Conservation (phyloP, 2,113 vertebrate species). For the Cheirogaleus medius region DNA sequence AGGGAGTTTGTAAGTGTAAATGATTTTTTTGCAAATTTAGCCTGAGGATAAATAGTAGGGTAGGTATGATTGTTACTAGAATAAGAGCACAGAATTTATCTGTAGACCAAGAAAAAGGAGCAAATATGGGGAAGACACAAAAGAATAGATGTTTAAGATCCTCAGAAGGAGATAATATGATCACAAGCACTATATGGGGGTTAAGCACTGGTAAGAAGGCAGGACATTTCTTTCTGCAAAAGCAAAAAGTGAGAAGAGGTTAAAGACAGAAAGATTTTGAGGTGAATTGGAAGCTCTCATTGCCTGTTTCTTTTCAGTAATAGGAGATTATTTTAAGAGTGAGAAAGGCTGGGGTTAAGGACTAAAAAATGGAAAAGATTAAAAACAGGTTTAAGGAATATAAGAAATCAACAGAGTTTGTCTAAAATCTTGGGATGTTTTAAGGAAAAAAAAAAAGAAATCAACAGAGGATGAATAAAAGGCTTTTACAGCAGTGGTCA, state of each 20-base stretch:
- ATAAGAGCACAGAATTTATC: not conserved
- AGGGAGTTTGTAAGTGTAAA: not conserved
- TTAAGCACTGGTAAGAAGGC: not conserved
- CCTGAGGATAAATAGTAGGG: not conserved
- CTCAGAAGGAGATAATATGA: not conserved
- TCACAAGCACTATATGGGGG: not conserved
- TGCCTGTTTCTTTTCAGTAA: not conserved
- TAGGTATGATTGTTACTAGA: not conserved
- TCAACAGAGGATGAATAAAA: not conserved
- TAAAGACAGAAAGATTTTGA: not conserved
- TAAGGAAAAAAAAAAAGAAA: no score
- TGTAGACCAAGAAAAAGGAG: not conserved
- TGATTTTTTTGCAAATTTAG: conserved; percentile 22
- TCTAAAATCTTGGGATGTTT: no score
- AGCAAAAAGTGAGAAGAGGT: not conserved
- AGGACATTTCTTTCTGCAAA: not conserved
- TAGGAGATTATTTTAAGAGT: conserved; percentile 5
- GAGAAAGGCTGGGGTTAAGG: not conserved
- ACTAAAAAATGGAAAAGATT: not conserved
- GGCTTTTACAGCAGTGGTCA: not conserved
- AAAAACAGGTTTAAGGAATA: conserved; percentile 8
- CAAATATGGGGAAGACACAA: not conserved
- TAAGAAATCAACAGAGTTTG: not conserved
- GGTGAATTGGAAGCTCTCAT: not conserved
- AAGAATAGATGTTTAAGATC: not conserved